A percentile compares a stretch with the other conserved stretches of the same genome.
Evolutionary conservation across 2,888 invertebrate genomes (phyloP).

Genomic region (Eristalis arbustorum): DNA sequence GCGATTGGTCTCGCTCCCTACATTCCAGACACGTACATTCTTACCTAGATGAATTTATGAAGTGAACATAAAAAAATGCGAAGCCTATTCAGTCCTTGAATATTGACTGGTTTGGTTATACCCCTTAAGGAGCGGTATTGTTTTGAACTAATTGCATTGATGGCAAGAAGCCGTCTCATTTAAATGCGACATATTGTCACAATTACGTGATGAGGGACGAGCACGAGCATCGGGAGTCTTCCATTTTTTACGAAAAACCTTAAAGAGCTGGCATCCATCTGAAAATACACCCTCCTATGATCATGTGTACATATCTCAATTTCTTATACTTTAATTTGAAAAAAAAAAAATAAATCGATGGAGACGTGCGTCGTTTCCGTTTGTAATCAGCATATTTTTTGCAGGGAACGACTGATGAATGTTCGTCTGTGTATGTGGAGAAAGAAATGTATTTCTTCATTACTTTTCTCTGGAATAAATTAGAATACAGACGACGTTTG

Average conservation of each 20-base stretch:
- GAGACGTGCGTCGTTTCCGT: background rate
- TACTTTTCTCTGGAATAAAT: background rate
- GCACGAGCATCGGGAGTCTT: background rate
- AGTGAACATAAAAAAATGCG: background rate
- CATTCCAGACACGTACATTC: background rate
- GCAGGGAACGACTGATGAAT: background rate
- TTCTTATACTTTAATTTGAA: background rate
- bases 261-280: background rate
- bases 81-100: background rate
- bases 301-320: background rate
- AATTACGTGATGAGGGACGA: background rate
- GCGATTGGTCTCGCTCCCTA: background rate
- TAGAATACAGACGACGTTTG: background rate
- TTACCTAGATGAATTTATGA: background rate
- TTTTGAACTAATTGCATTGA: background rate
- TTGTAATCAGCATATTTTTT: background rate
- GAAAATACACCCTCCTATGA: no score
- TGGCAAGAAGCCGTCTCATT: background rate
- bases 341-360: background rate
- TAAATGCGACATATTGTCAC: background rate
- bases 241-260: background rate
- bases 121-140: background rate
- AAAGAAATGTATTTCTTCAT: background rate
- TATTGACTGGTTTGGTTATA: background rate
- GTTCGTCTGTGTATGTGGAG: background rate